A percentile compares a stretch with the other conserved stretches of the same genome.
phyloP scores from a whole-genome alignment of 2,888 invertebrate species.

The Disparrhopalites patrizii region DNA sequence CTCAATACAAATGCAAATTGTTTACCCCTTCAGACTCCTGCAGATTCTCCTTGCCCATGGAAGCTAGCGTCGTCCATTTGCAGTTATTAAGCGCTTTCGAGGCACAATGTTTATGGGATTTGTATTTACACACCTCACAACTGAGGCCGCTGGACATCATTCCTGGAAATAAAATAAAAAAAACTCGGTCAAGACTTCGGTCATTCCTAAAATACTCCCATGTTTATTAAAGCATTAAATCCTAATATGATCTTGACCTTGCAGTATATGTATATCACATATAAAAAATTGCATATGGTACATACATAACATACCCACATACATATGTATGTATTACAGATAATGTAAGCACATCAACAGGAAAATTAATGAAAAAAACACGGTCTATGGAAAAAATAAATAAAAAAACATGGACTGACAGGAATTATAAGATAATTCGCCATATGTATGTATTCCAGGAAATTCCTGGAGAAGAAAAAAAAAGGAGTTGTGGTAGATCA shows the following conservation, averaged over 20 bases:
- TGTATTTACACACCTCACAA: slow-evolving; percentile 96
- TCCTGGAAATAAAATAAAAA: slow-evolving; percentile 56
- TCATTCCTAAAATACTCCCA: background rate
- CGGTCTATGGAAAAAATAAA: no score
- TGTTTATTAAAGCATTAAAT: background rate
- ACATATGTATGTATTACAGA: background rate
- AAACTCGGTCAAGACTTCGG: background rate
- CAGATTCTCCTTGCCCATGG: slow-evolving; percentile 89
- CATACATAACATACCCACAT: background rate
- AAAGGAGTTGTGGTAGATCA: no score
- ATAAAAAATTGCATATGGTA: no score
- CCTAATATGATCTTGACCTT: no score
- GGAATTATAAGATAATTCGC: no score
- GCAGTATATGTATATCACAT: no score
- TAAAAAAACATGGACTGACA: no score
- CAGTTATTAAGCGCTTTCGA: slow-evolving; percentile 88
- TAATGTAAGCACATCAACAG: no score
- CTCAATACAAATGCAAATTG: background rate
- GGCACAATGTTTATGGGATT: slow-evolving; percentile 93
- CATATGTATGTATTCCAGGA: no score
- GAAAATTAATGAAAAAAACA: no score
- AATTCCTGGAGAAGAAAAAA: no score
- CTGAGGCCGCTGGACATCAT: slow-evolving; percentile 93
- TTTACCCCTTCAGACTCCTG: slow-evolving; percentile 85
- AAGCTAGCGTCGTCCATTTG: slow-evolving; percentile 96